Percentiles rank a stretch among this genome's conserved stretches.
Evolutionary conservation across 1,140 invertebrate species (phyloP).

Genomic region (Anoplophora glabripennis): DNA sequence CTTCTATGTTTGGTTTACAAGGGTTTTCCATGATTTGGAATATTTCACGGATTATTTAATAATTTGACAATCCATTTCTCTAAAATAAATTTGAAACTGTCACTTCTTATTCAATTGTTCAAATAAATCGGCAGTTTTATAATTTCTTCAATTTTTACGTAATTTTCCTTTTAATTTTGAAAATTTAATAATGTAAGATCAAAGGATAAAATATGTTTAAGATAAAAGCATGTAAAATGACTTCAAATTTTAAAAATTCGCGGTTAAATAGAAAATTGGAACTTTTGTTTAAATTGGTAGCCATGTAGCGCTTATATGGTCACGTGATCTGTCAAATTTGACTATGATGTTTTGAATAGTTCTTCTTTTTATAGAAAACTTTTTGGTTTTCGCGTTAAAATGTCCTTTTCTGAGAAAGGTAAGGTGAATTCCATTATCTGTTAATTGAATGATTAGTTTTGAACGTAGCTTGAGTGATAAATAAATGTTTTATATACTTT

Average conservation of each 20-base stretch:
- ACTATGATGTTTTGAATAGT: constrained; percentile 41
- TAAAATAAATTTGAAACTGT: constrained; percentile 4
- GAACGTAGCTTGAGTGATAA: background rate
- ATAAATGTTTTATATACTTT: no score
- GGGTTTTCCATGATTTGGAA: constrained; percentile 29
- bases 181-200: no score
- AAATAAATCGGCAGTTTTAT: constrained; percentile 7
- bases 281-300: constrained; percentile 25
- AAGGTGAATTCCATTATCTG: constrained; percentile 6
- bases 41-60: constrained; percentile 19
- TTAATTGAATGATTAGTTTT: background rate
- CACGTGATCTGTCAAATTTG: constrained; percentile 39
- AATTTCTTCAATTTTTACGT: no score
- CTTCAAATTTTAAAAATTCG: constrained; percentile 6
- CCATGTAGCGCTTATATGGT: constrained; percentile 23
- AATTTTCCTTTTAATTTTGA: no score
- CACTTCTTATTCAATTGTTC: constrained; percentile 16
- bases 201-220: constrained; percentile 4
- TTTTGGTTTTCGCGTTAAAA: constrained; percentile 14
- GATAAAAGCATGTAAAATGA: background rate
- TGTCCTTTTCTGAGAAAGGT: constrained; percentile 32
- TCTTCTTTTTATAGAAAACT: constrained; percentile 27
- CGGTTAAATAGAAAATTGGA: constrained; percentile 9
- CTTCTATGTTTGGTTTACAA: constrained; percentile 26
- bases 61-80: constrained; percentile 16